phyloP scores from a whole-genome alignment of 2,113 vertebrate species.

The Antechinus flavipes region DNA sequence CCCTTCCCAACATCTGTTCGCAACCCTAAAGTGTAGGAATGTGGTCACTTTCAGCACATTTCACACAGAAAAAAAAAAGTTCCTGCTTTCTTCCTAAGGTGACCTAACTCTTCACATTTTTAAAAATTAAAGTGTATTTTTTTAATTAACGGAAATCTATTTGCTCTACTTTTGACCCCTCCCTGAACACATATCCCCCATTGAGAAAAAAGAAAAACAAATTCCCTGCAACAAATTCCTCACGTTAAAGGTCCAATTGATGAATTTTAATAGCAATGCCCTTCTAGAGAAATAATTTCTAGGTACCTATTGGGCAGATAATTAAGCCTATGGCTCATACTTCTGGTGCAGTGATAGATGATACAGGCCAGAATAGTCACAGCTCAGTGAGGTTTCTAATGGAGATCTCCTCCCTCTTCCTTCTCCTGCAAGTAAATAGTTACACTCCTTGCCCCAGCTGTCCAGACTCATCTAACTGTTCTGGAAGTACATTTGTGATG shows the following conservation, averaged over 20 bases:
- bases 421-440: constrained; percentile 73
- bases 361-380: constrained; percentile 49
- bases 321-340: constrained; percentile 11
- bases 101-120: neutral
- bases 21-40: neutral
- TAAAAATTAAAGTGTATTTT: neutral
- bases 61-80: neutral
- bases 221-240: neutral
- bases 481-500: constrained; percentile 55
- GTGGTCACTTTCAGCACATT: neutral
- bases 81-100: neutral
- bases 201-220: neutral
- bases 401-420: neutral
- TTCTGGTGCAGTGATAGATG: constrained; percentile 62
- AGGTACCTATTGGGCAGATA: neutral
- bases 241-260: neutral
- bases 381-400: constrained; percentile 50
- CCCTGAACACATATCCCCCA: neutral
- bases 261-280: neutral
- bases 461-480: constrained; percentile 65
- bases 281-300: neutral
- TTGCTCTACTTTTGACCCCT: neutral
- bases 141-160: neutral
- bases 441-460: constrained; percentile 66
- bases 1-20: neutral